Conservation (phyloP, 2,888 invertebrate species). For the Notodonta dromedarius region DNA sequence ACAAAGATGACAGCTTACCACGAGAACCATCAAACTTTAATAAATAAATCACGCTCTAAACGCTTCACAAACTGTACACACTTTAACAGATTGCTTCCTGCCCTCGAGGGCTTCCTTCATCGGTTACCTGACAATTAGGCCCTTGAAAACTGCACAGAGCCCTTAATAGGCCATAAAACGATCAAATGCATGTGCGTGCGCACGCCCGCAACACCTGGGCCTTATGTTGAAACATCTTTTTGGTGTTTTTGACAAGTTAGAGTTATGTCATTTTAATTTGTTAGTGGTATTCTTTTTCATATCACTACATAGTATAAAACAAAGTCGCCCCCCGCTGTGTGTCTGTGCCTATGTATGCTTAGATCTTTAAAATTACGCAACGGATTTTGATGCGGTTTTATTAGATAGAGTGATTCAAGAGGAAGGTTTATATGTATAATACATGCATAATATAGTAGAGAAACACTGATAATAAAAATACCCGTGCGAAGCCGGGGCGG, state of each 20-base stretch:
- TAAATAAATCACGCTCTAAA: constrained; percentile 24
- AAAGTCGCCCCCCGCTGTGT: no score
- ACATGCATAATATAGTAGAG: no score
- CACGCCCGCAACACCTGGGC: constrained; percentile 47
- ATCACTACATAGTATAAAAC: no score
- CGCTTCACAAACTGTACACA: constrained; percentile 20
- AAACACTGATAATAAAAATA: no score
- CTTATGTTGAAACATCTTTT: constrained; percentile 42
- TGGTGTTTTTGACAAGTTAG: constrained; percentile 12
- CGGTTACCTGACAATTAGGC: constrained; percentile 49
- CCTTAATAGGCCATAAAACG: constrained; percentile 46
- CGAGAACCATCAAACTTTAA: neutral
- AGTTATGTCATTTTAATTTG: neutral
- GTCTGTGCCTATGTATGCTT: no score
- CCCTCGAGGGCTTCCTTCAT: constrained; percentile 33
- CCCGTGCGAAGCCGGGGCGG: no score
- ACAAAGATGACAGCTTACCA: neutral
- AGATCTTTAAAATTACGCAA: no score
- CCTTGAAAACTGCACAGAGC: constrained; percentile 36
- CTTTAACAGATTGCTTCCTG: constrained; percentile 54
- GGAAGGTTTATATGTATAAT: no score
- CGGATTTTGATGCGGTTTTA: no score
- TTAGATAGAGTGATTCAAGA: no score
- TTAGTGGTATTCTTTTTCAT: neutral
- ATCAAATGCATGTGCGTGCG: constrained; percentile 39